These are phyloP conservation scores for Larimichthys crocea DNA, from an alignment of 2,113 vertebrate genomes.

Conservation along the genomic window DNA sequence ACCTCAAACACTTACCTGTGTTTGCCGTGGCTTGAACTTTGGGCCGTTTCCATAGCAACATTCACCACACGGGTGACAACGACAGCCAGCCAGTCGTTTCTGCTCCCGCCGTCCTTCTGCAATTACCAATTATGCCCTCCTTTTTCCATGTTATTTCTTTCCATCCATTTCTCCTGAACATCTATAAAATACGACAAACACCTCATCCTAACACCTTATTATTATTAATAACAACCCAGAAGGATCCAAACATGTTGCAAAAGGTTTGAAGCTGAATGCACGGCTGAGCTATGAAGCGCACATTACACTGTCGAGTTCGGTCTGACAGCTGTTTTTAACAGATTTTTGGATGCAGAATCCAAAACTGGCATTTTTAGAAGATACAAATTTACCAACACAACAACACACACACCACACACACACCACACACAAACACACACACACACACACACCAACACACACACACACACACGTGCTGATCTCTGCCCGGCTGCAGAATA, in stretches of 20 bases:
- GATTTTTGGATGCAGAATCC: too few species aligned
- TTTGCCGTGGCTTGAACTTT: conserved; percentile 77
- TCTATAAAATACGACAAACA: not conserved
- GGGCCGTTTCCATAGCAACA: conserved; percentile 76
- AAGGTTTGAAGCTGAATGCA: not conserved
- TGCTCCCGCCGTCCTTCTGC: conserved; percentile 2
- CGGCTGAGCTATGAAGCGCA: not conserved
- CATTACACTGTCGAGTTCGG: too few species aligned
- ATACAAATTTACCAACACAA: too few species aligned
- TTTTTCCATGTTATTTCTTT: conserved; percentile 9
- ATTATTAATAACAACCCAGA: too few species aligned
- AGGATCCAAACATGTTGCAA: not conserved
- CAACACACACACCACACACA: too few species aligned
- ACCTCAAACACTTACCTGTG: conserved; percentile 55
- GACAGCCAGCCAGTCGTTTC: conserved; percentile 26
- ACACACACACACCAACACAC: too few species aligned
- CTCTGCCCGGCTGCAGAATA: too few species aligned
- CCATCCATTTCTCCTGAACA: not conserved
- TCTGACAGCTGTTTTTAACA: too few species aligned
- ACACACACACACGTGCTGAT: too few species aligned
- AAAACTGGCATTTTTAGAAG: too few species aligned
- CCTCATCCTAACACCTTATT: too few species aligned
- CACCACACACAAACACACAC: too few species aligned
- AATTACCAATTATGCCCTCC: not conserved
- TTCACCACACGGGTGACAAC: conserved; percentile 23